phyloP scores from a whole-genome alignment of 2,797 vertebrate genomes.

The Onychomys torridus region DNA sequence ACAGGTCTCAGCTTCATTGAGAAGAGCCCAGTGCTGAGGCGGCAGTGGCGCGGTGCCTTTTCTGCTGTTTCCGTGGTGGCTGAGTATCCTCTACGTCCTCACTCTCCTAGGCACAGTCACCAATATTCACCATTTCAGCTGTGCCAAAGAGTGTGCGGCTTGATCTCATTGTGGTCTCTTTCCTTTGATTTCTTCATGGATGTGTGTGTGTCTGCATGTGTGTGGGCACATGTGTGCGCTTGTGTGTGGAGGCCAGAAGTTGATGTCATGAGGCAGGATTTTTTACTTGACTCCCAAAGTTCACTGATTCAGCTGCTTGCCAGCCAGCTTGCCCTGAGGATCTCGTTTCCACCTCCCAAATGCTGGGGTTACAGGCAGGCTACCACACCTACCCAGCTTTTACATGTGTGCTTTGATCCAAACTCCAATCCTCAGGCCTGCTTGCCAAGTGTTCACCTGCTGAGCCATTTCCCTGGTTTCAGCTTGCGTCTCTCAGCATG shows the following conservation, averaged over 20 bases:
- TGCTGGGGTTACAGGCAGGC: background rate
- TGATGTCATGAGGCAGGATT: background rate
- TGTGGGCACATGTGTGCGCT: background rate
- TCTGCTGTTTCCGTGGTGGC: background rate
- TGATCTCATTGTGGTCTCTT: background rate
- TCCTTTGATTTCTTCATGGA: background rate
- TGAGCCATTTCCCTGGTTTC: background rate
- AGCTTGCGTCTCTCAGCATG: fast-evolving
- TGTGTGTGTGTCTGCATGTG: background rate
- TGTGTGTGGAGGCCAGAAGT: background rate
- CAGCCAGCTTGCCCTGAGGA: background rate
- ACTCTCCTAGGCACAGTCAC: background rate
- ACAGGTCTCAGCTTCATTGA: background rate
- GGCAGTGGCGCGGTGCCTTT: background rate
- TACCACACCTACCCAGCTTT: background rate
- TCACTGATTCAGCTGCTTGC: background rate
- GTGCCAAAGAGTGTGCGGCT: background rate
- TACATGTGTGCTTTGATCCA: background rate
- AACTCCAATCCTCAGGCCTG: background rate
- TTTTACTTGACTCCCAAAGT: background rate
- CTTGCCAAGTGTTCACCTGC: background rate
- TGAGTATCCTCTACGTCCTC: background rate
- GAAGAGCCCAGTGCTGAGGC: background rate
- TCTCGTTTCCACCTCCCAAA: too few relatives aligned
- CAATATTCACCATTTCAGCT: too few relatives aligned